Evolutionary conservation across 1,140 invertebrate genomes (phyloP).

Genomic region (Cheumatopsyche charites): DNA sequence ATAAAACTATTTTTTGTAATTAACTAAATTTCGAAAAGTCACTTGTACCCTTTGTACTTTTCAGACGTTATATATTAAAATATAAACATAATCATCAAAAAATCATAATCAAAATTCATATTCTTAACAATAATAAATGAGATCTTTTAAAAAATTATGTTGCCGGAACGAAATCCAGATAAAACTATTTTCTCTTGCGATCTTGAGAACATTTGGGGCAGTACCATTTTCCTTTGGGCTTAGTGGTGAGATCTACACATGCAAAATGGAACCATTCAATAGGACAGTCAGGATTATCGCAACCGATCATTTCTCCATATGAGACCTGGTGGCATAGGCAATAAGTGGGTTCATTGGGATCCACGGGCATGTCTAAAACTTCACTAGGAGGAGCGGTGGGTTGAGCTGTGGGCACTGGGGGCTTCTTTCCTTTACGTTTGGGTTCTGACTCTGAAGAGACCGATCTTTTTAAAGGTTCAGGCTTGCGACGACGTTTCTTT

Average conservation of each 20-base stretch:
- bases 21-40: no score
- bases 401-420: slow-evolving; percentile 53
- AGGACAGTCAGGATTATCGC: slow-evolving; percentile 92
- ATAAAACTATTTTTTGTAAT: no score
- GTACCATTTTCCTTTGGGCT: slow-evolving; percentile 99
- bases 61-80: no score
- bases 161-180: no score
- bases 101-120: no score
- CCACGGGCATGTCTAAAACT: slow-evolving; percentile 97
- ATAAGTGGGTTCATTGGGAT: slow-evolving; percentile 99
- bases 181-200: slow-evolving; percentile 84
- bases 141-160: no score
- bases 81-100: no score
- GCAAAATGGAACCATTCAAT: slow-evolving; percentile 99
- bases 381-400: slow-evolving; percentile 83
- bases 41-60: no score
- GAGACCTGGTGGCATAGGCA: slow-evolving; percentile 98
- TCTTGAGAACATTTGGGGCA: slow-evolving; percentile 92
- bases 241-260: slow-evolving; percentile 95
- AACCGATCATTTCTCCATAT: slow-evolving; percentile 99
- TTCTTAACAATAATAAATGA: no score
- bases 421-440: not conserved
- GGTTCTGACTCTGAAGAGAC: slow-evolving; percentile 46
- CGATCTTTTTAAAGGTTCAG: slow-evolving; percentile 38
- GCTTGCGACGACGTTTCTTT: not conserved